Evolutionary conservation across 2,797 vertebrate species (phyloP).

Genomic region (Thunnus albacares): DNA sequence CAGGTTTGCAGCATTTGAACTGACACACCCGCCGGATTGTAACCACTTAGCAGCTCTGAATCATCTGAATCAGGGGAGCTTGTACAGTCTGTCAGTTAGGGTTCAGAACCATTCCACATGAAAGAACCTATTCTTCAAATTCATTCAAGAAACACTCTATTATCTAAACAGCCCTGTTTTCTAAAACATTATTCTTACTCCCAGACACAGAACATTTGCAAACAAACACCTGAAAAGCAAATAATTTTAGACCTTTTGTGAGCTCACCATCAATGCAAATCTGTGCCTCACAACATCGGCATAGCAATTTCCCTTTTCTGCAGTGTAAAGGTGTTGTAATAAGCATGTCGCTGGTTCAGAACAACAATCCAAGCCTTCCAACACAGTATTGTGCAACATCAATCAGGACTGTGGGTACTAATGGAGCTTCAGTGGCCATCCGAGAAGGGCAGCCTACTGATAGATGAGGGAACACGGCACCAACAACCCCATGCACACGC

Average conservation of each 20-base stretch:
- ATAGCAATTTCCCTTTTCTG: constrained; percentile 59
- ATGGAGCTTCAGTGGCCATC: constrained; percentile 81
- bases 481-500: constrained; percentile 58
- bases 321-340: constrained; percentile 64
- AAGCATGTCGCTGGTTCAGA: constrained; percentile 62
- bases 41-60: constrained; percentile 40
- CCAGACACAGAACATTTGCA: constrained; percentile 31
- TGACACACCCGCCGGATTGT: constrained; percentile 24
- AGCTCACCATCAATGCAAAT: constrained; percentile 60
- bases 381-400: constrained; percentile 71
- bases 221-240: constrained; percentile 41
- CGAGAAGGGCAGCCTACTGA: constrained; percentile 76
- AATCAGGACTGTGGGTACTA: constrained; percentile 79
- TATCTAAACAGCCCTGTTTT: constrained; percentile 41
- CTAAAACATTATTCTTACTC: constrained; percentile 42
- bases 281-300: constrained; percentile 46
- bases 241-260: constrained; percentile 56
- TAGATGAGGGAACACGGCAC: constrained; percentile 74
- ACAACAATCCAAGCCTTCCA: constrained; percentile 70
- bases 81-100: constrained; percentile 20
- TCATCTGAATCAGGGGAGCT: constrained; percentile 36
- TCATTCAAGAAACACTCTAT: constrained; percentile 41
- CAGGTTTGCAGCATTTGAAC: constrained; percentile 41
- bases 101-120: constrained; percentile 14
- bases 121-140: constrained; percentile 42